Evolutionary conservation across 2,888 invertebrate genomes (phyloP).

Genomic region (Pheosia tremula): DNA sequence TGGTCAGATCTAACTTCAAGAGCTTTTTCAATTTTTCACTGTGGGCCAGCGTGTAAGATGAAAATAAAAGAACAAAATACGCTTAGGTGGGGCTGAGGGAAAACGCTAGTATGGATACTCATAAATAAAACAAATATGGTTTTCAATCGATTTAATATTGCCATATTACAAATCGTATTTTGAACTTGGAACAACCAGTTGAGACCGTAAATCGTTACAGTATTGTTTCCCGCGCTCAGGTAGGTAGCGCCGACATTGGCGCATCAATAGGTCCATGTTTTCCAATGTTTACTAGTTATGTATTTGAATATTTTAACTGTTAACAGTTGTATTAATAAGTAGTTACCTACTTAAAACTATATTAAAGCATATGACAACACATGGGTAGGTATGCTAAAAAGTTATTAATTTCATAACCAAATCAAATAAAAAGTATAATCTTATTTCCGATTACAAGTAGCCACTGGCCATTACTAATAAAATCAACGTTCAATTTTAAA

Average conservation of each 20-base stretch:
- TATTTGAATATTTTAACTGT: constrained; percentile 28
- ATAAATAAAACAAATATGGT: constrained; percentile 32
- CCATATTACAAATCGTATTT: constrained; percentile 78
- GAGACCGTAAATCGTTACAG: constrained; percentile 63
- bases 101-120: neutral
- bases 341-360: neutral
- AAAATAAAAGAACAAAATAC: too few species aligned
- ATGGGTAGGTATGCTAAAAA: too few species aligned
- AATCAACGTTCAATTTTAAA: too few species aligned
- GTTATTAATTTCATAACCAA: too few species aligned
- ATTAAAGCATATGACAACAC: too few species aligned
- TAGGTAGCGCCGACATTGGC: constrained; percentile 26
- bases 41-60: too few species aligned
- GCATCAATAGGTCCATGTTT: constrained; percentile 30
- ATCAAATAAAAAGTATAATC: too few species aligned
- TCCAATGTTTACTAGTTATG: constrained; percentile 36
- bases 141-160: constrained; percentile 76
- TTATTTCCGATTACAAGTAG: too few species aligned
- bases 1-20: too few species aligned
- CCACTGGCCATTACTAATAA: too few species aligned
- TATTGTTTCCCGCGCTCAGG: neutral
- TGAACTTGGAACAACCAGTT: constrained; percentile 76
- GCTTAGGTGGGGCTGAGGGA: too few species aligned
- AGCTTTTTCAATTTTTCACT: too few species aligned
- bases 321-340: neutral